These are phyloP conservation scores for Heliconius himera DNA, from an alignment of 1,140 invertebrate species.

Conservation along the genomic window DNA sequence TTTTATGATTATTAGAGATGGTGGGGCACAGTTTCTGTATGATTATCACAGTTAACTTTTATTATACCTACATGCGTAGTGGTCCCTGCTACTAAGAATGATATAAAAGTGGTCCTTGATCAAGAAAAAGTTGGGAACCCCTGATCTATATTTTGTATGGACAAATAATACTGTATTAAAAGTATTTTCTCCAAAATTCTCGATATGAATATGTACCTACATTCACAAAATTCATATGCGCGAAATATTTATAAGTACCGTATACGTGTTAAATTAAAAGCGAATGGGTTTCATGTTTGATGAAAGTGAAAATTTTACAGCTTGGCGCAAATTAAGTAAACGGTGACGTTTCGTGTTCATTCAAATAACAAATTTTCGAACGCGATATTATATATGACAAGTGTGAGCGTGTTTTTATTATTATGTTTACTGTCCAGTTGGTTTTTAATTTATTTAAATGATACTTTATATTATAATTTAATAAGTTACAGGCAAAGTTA, in stretches of 20 bases:
- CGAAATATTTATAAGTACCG: conserved; percentile 1
- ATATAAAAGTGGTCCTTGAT: too few relatives aligned
- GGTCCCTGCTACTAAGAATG: too few relatives aligned
- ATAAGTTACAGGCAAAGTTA: background rate
- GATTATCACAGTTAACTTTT: too few relatives aligned
- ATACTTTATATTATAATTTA: conserved; percentile 1
- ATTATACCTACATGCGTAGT: too few relatives aligned
- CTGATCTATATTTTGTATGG: background rate
- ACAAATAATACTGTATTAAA: background rate
- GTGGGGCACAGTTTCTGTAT: too few relatives aligned
- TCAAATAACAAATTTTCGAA: conserved; percentile 45
- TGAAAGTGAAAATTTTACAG: conserved; percentile 69
- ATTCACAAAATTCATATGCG: background rate
- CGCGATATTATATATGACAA: conserved; percentile 8
- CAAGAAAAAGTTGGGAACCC: too few relatives aligned
- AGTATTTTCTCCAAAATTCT: too few relatives aligned
- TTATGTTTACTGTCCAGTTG: background rate
- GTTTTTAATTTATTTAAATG: background rate
- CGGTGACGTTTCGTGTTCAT: conserved; percentile 45
- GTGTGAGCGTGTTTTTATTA: background rate
- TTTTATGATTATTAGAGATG: too few relatives aligned
- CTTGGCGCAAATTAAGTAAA: conserved; percentile 56
- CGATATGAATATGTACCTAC: too few relatives aligned
- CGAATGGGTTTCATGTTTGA: conserved; percentile 45
- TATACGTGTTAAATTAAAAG: conserved; percentile 28